Evolutionary conservation across 2,797 vertebrate genomes (phyloP).

Genomic region (Pristis pectinata): DNA sequence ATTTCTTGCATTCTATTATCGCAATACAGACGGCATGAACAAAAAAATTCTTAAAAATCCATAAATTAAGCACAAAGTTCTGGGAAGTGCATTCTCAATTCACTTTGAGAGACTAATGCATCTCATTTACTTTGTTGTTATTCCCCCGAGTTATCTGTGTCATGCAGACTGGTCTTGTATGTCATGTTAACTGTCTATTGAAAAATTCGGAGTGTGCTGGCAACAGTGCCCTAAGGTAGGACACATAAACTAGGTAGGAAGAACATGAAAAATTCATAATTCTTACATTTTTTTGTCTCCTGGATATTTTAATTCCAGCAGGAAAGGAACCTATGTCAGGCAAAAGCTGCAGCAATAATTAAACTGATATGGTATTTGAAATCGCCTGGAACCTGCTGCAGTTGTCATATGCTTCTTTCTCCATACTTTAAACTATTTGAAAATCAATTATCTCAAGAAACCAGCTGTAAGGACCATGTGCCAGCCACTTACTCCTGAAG

Average conservation of each 20-base stretch:
- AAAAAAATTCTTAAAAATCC: conserved; percentile 42
- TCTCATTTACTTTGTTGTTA: conserved; percentile 77
- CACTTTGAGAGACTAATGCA: conserved; percentile 83
- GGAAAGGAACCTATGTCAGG: conserved; percentile 64
- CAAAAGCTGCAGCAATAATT: conserved; percentile 71
- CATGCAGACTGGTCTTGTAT: conserved; percentile 66
- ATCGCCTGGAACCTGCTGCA: conserved; percentile 55
- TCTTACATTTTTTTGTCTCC: conserved; percentile 59
- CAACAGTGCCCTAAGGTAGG: conserved; percentile 62
- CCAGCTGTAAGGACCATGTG: conserved; percentile 77
- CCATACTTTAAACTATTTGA: conserved; percentile 82
- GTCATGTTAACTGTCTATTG: conserved; percentile 68
- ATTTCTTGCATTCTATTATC: conserved; percentile 50
- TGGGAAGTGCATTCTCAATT: conserved; percentile 82
- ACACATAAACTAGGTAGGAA: conserved; percentile 53
- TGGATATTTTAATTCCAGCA: conserved; percentile 68
- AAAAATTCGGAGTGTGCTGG: conserved; percentile 63
- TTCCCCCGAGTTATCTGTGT: conserved; percentile 82
- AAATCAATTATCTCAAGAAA: conserved; percentile 96
- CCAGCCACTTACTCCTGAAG: conserved; percentile 85
- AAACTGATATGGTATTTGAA: conserved; percentile 63
- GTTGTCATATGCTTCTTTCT: conserved; percentile 64
- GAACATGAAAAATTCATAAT: conserved; percentile 73
- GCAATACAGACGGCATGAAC: background rate
- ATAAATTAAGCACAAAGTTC: conserved; percentile 84